Evolutionary conservation across 2,888 invertebrate genomes (phyloP), one percentile per base, ranked within the genome.

Genomic region (Yponomeuta cagnagella): DNA sequence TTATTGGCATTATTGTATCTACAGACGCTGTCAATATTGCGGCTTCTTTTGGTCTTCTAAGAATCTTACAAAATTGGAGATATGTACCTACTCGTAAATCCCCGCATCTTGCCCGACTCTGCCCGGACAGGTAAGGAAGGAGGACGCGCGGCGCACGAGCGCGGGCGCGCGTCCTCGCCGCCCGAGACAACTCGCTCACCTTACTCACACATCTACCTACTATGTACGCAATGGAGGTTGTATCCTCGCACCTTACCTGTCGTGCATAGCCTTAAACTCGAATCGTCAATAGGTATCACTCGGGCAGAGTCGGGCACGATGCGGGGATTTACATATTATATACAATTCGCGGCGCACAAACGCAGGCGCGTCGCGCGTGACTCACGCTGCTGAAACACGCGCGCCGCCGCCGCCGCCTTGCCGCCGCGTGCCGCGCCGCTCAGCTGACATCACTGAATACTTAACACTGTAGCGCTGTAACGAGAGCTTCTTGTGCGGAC

Each of bases 121-220:
- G 43, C 8, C 43, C 8, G 43, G 23, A 23, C 23, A 23, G 23
- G 23, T 23, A 23, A 23, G 23, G 23, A 23, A 23, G 23, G 64
- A 31, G 64, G 64, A 31, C 64, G 64, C 64, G 64, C 30, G 30
- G 10, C n/a, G 64, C 30, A 31, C 64, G 64, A 31, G 64, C 30
- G 64, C 64, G 30, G 64, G 1, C n/a, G 15, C 64, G 64, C 63
- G 63, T 30, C 63, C 63, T 30, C 63, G 63, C 52, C 52, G 63
- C 52, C 52, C 52, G 52, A 58, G 52, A 58, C 52, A 58, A 58
- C 52, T 58, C 65, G 31, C 65, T 65, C 33, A 33, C 65, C 33
- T 31, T 12, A 10, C 65, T 30, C 65, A 12, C 65, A 30, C 65
- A 23, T 23, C 1, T 30, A 65, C 12, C 5, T 10, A 10, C 30